Evolutionary conservation across 2,113 vertebrate genomes (phyloP).

Genomic region (Elaphurus davidianus): DNA sequence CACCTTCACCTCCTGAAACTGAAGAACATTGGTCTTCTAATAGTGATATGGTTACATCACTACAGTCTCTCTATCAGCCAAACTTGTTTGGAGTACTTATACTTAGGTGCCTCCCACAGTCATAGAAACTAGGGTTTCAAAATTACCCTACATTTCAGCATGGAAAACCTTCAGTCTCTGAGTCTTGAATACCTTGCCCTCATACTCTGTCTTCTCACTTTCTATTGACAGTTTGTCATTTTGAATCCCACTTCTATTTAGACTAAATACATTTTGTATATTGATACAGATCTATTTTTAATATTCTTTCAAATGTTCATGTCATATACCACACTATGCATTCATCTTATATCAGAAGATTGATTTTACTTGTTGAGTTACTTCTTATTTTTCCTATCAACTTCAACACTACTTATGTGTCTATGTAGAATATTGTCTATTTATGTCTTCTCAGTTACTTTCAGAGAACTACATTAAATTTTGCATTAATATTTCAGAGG

Average conservation of each 20-base stretch:
- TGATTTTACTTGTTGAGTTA: not conserved
- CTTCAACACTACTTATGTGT: not conserved
- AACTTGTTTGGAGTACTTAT: not conserved
- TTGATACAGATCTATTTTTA: not conserved
- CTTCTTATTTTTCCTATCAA: not conserved
- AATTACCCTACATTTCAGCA: not conserved
- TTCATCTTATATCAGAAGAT: not conserved
- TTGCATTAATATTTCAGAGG: not conserved
- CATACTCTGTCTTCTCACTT: not conserved
- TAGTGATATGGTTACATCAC: not conserved
- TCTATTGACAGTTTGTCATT: not conserved
- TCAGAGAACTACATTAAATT: not conserved
- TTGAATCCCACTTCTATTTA: not conserved
- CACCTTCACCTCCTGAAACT: not conserved
- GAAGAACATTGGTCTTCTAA: not conserved
- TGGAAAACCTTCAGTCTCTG: not conserved
- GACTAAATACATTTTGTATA: not conserved
- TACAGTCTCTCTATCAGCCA: not conserved
- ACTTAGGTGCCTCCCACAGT: not conserved
- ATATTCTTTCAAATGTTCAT: not conserved
- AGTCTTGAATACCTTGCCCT: not conserved
- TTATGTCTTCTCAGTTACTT: not conserved
- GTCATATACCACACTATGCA: not conserved
- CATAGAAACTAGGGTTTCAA: not conserved
- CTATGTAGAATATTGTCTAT: not conserved